These are phyloP conservation scores for Acanthurus leucopareius DNA, from an alignment of 2,797 vertebrate species.

Conservation along the genomic window DNA sequence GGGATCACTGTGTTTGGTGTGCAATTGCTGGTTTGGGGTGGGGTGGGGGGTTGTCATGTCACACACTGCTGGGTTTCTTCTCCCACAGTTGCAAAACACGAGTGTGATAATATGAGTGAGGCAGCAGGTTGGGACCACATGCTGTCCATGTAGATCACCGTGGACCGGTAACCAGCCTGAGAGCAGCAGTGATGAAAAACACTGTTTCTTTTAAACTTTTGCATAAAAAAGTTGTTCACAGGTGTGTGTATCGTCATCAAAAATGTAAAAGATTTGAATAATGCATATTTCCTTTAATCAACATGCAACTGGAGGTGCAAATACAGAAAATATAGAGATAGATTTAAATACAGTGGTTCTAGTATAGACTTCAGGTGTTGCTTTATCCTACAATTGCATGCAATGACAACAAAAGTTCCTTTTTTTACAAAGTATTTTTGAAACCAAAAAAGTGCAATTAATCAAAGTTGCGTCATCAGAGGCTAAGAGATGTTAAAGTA, in stretches of 20 bases:
- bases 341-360: background rate
- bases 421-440: background rate
- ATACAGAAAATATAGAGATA: background rate
- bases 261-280: constrained; percentile 1
- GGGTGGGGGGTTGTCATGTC: constrained; percentile 81
- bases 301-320: background rate
- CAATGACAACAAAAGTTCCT: background rate
- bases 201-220: background rate
- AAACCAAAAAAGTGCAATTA: constrained; percentile 51
- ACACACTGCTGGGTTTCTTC: constrained; percentile 72
- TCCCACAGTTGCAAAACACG: constrained; percentile 83
- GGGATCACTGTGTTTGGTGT: constrained; percentile 86
- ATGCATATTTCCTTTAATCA: background rate
- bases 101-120: constrained; percentile 76
- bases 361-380: background rate
- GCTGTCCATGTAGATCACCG: constrained; percentile 67
- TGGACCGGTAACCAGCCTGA: constrained; percentile 66
- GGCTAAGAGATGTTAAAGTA: constrained; percentile 73
- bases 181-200: constrained; percentile 14
- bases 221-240: background rate
- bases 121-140: constrained; percentile 81
- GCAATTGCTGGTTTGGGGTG: constrained; percentile 63
- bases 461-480: constrained; percentile 38
- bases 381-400: background rate
- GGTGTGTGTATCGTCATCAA: background rate